Conservation (phyloP, 2,797 vertebrate genomes). For the Eptatretus atami region DNA sequence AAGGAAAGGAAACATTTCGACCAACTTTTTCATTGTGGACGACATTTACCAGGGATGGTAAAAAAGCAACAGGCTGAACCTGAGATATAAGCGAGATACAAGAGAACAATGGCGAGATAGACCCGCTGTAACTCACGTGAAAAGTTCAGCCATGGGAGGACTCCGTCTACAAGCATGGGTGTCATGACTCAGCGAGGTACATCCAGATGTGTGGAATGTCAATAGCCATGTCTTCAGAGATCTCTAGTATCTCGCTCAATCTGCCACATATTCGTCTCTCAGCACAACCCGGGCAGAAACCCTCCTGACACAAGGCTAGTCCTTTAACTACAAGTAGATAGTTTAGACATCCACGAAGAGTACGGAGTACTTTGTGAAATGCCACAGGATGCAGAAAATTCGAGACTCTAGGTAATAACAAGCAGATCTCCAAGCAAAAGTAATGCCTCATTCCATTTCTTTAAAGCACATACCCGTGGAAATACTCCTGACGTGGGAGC, state of each 20-base stretch:
- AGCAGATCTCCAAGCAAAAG: too few relatives aligned
- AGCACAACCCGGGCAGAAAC: too few relatives aligned
- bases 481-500: constrained; percentile 44
- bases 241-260: constrained; percentile 47
- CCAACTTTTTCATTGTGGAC: too few relatives aligned
- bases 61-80: constrained; percentile 6
- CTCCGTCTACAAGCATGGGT: constrained; percentile 53
- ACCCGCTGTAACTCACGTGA: constrained; percentile 22
- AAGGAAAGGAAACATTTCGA: too few relatives aligned
- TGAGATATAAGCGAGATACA: background rate
- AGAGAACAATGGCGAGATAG: too few relatives aligned
- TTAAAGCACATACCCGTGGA: constrained; percentile 36
- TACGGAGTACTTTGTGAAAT: too few relatives aligned
- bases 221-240: constrained; percentile 78
- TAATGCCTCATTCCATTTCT: too few relatives aligned
- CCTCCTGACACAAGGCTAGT: too few relatives aligned
- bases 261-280: constrained; percentile 13
- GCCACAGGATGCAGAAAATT: background rate
- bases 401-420: constrained; percentile 8
- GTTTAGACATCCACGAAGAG: too few relatives aligned
- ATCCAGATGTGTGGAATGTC: constrained; percentile 87
- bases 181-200: constrained; percentile 66
- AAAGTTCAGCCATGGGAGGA: constrained; percentile 54
- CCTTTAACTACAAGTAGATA: too few relatives aligned
- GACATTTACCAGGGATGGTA: background rate